Base-by-base conservation (phyloP, 1,140 invertebrate species). In the Brachionus calyciflorus region DNA sequence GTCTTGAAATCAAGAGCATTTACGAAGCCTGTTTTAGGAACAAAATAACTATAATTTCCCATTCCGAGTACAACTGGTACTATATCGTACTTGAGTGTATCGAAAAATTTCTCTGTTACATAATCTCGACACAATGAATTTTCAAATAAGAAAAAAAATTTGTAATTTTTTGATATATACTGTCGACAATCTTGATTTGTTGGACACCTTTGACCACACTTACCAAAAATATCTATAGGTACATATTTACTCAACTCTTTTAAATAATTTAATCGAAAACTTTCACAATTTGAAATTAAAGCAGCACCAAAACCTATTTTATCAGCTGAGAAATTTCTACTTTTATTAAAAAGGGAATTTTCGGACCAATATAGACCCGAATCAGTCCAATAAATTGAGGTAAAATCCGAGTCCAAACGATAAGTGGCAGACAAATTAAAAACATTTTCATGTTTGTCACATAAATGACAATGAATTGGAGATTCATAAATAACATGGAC, bases 121-220 rank as follows among this genome's bases (percentile, higher is more conserved):
- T 81, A 82, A 14, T 81, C 79, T 40, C 78, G 51, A 48, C 81
- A 82, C 7, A 79, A 48, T 14, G 78, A 79, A 65, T 81, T 81
- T 77, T 82, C 81, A 55, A 82, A 82, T 6, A 80, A 63, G 24
- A 82, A 57, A 70, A 80, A 79, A 57, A 81, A 81, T 78, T 80
- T 81, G 51, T 82, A 82, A 14, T 68, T 57, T 9, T 79, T 53
- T 14, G 49, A 44, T 5, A 79, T 24, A 21, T 63, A 53, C 33
- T 73, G 7, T 19, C 57, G 17, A 73, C 78, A 78, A 24, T 17
- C 24, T n/a, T 17, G 30, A 28, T 28, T 51, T 19, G 77, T 78
- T 10, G 77, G 44, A 21, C 53, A 37, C 10, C 49, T 21, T 10
- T 40, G 33, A 2, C 80, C 80, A 55, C 80, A 80, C 2, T 21